Conservation (phyloP, 2,888 invertebrate genomes). For the Drosophila borborema region DNA sequence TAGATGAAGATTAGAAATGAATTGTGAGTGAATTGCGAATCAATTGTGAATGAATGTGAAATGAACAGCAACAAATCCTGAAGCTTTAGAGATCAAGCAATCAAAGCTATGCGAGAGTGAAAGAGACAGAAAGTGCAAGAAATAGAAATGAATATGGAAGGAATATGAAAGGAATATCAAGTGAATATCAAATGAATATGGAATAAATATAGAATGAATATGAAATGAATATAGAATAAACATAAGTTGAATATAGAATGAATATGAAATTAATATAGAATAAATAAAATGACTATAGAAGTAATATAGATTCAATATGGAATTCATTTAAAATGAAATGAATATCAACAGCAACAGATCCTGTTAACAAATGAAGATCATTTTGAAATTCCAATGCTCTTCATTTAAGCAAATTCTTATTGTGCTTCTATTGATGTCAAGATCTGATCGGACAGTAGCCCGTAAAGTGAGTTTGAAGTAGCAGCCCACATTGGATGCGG, state of each 20-base stretch:
- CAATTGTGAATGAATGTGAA: background rate
- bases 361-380: background rate
- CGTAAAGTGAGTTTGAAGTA: conserved; percentile 32
- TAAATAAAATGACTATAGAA: too few species aligned
- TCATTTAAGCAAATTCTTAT: conserved; percentile 5
- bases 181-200: too few species aligned
- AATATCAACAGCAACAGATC: background rate
- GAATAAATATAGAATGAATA: too few species aligned
- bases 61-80: background rate
- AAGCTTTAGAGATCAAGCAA: too few species aligned
- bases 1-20: background rate
- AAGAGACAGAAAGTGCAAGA: too few species aligned
- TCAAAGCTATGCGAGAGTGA: too few species aligned
- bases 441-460: conserved; percentile 57
- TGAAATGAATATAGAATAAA: too few species aligned
- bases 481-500: conserved; percentile 40
- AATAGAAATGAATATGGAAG: too few species aligned
- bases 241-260: background rate
- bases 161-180: too few species aligned
- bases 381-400: background rate
- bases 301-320: too few species aligned
- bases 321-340: background rate
- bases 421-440: conserved; percentile 52
- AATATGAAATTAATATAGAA: background rate
- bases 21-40: background rate